phyloP scores from a whole-genome alignment of 2,888 invertebrate genomes.

The Heteropelma amictum region DNA sequence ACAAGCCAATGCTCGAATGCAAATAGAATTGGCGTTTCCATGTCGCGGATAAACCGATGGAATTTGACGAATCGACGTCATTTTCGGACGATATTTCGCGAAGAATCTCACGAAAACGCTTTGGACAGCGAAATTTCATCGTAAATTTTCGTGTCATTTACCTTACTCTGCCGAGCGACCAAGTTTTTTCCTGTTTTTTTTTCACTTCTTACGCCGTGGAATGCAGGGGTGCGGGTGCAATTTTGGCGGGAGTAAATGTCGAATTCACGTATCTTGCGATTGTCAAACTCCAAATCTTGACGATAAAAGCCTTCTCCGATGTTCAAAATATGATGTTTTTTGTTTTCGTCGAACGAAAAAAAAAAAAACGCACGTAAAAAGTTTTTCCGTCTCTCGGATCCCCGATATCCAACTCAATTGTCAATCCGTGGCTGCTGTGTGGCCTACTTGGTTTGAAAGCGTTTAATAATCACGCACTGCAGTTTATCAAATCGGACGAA shows the following conservation, averaged over 20 bases:
- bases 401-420: conserved; percentile 70
- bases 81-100: background rate
- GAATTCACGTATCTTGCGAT: conserved; percentile 28
- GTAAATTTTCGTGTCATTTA: conserved; percentile 28
- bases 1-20: background rate
- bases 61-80: background rate
- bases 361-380: conserved; percentile 35
- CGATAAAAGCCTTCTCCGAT: conserved; percentile 1
- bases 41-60: no score
- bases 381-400: conserved; percentile 52
- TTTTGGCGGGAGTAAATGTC: conserved; percentile 61
- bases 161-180: conserved; percentile 31
- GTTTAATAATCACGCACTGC: conserved; percentile 61
- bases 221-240: conserved; percentile 53
- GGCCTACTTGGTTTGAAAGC: conserved; percentile 75
- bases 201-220: conserved; percentile 42
- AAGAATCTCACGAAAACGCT: background rate
- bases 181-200: background rate
- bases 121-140: background rate
- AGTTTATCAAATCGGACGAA: conserved; percentile 28
- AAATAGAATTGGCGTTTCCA: no score
- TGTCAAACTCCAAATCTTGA: conserved; percentile 13
- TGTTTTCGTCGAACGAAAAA: conserved; percentile 9
- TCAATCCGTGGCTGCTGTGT: conserved; percentile 72
- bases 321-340: conserved; percentile 19